Conservation (phyloP, 2,888 invertebrate species). For the Omphaloscelis lunosa region DNA sequence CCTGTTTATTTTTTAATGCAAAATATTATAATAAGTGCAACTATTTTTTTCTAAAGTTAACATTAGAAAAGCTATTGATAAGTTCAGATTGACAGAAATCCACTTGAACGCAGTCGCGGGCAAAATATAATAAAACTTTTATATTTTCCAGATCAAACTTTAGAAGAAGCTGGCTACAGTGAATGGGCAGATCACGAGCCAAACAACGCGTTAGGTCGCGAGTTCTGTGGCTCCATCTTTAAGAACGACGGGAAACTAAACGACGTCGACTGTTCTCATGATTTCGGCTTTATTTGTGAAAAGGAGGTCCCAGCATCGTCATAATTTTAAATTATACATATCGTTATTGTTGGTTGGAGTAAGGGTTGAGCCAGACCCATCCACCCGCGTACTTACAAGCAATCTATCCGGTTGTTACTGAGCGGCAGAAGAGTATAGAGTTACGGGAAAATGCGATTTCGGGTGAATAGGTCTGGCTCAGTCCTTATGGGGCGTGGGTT, state of each 20-base stretch:
- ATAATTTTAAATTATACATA: not conserved
- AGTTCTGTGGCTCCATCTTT: constrained; percentile 80
- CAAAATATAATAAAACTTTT: not conserved
- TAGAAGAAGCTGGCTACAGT: constrained; percentile 79
- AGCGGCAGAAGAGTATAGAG: not conserved
- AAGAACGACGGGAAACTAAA: constrained; percentile 78
- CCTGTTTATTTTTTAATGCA: not conserved
- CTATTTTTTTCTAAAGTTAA: not conserved
- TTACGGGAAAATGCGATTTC: not conserved
- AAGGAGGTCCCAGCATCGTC: constrained; percentile 68
- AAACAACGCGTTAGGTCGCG: constrained; percentile 72
- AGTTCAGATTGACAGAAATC: not conserved
- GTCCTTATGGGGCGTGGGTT: not conserved
- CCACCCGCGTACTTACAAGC: not conserved
- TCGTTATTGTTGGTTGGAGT: not conserved
- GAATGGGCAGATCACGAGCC: constrained; percentile 80
- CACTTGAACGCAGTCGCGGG: not conserved
- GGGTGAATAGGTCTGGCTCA: not conserved
- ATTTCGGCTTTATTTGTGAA: constrained; percentile 79
- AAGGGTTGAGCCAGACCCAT: not conserved
- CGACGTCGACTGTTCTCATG: constrained; percentile 73
- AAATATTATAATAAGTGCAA: not conserved
- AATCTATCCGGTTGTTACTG: not conserved
- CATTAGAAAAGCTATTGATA: not conserved
- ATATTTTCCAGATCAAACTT: constrained; percentile 79